Evolutionary conservation across 1,140 invertebrate species (phyloP), one percentile per base, ranked within the genome.

Genomic region (Marisa cornuarietis): DNA sequence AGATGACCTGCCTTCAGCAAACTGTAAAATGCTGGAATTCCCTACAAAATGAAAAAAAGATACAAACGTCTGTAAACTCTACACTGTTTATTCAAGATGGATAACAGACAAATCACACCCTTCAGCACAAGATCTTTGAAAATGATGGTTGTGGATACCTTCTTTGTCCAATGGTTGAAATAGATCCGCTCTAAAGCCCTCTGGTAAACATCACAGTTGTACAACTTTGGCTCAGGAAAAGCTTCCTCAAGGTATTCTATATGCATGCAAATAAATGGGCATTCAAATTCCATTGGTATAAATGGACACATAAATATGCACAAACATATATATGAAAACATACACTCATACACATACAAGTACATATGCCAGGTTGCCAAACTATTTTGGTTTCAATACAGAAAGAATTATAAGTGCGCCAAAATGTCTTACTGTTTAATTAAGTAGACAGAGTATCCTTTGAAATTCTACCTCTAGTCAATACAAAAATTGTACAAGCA

Each of bases 161-260:
- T 83, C 24, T 80, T 81, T 22, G 79, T 83, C 82, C 82, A 83
- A 73, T 83, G 82, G 76, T 81, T 81, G 68, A 76, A 83, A 65
- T 81, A 83, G 49, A 83, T 81, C n/a, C 77, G 80, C 52, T 83
- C 82, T 61, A 68, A 61, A 20, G 82, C 79, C 49, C 78, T 65
- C 4, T 75, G 66, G 20, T 81, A 61, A 14, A 77, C 71, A 20
- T 83, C 82, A 58, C 10, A 31, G 49, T 52, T 65, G 72, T 78
- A 83, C 16, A 83, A 51, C 49, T 20, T 52, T 54, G 82, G 82
- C 11, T 80, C n/a, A 0, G 93, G 92, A 90, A 95, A 95, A 49
- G 89, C 90, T 81, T 97, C 95, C 85, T 97, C 96, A 66, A 97
- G 87, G 88, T 95, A 97, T 87, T 97, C 95, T 83, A 72, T 54